phyloP scores from a whole-genome alignment of 2,888 invertebrate genomes.

The Eustalomyia histrio region DNA sequence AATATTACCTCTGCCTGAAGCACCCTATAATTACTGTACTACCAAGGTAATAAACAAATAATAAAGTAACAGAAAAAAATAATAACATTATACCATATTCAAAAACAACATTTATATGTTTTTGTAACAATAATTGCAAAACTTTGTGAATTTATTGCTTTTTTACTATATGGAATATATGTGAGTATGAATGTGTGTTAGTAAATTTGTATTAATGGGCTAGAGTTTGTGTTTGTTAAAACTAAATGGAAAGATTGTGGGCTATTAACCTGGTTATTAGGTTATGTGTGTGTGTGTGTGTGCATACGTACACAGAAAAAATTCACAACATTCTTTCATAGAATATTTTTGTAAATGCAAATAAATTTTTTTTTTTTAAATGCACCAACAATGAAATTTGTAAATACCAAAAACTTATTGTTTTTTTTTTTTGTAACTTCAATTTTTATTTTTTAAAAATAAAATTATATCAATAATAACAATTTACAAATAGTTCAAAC shows the following conservation, averaged over 20 bases:
- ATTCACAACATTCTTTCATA: too few relatives aligned
- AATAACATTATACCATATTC: constrained; percentile 8
- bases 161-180: constrained; percentile 2
- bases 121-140: constrained; percentile 2
- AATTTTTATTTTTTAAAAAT: too few relatives aligned
- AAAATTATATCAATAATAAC: too few relatives aligned
- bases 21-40: background rate
- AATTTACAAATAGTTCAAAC: too few relatives aligned
- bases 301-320: too few relatives aligned
- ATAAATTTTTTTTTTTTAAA: too few relatives aligned
- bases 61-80: constrained; percentile 10
- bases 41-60: constrained; percentile 23
- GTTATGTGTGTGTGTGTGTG: constrained; percentile 8
- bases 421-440: too few relatives aligned
- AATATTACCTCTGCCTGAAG: background rate
- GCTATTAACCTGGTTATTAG: constrained; percentile 39
- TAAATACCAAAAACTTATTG: too few relatives aligned
- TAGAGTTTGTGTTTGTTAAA: background rate
- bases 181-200: background rate
- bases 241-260: constrained; percentile 2
- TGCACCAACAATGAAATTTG: too few relatives aligned
- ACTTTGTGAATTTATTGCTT: background rate
- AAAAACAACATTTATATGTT: constrained; percentile 16
- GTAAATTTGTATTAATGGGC: constrained; percentile 33
- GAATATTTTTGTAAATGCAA: too few relatives aligned